These are phyloP conservation scores for Atta colombica DNA, from an alignment of 1,140 invertebrate species.

Conservation along the genomic window DNA sequence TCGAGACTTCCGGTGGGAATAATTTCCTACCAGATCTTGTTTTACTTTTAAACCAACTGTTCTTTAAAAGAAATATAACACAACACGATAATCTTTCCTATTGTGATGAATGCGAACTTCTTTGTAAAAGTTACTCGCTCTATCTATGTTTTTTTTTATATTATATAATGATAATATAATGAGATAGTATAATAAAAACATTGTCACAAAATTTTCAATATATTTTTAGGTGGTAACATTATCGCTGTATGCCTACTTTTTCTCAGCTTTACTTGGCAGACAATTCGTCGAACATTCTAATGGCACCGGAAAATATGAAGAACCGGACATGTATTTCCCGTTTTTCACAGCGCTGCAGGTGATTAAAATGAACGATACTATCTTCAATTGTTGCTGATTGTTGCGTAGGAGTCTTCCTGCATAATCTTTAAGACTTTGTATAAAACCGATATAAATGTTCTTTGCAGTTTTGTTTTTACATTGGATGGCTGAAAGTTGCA, in stretches of 20 bases:
- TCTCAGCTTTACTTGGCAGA: conserved; percentile 93
- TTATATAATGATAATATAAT: no score
- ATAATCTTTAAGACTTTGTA: conserved; percentile 16
- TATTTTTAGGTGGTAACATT: conserved; percentile 94
- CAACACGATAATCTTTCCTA: not conserved
- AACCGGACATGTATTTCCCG: conserved; percentile 96
- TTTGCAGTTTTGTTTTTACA: conserved; percentile 97
- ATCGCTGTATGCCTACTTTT: conserved; percentile 96
- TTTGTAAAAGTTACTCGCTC: not conserved
- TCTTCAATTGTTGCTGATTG: conserved; percentile 24
- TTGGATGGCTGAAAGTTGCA: conserved; percentile 98
- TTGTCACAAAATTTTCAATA: conserved; percentile 23
- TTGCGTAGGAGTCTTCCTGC: conserved; percentile 18
- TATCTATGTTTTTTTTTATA: not conserved
- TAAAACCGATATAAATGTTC: conserved; percentile 7
- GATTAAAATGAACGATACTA: conserved; percentile 69
- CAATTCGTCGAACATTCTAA: conserved; percentile 90
- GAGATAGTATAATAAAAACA: not conserved
- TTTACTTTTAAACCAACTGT: not conserved
- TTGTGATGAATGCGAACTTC: not conserved
- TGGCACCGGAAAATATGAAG: conserved; percentile 89
- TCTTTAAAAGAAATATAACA: not conserved
- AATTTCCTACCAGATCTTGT: not conserved
- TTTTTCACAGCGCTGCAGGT: conserved; percentile 96
- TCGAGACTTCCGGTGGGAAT: conserved; percentile 34